Evolutionary conservation across 2,888 invertebrate species (phyloP).

Genomic region (Sympetrum striolatum): DNA sequence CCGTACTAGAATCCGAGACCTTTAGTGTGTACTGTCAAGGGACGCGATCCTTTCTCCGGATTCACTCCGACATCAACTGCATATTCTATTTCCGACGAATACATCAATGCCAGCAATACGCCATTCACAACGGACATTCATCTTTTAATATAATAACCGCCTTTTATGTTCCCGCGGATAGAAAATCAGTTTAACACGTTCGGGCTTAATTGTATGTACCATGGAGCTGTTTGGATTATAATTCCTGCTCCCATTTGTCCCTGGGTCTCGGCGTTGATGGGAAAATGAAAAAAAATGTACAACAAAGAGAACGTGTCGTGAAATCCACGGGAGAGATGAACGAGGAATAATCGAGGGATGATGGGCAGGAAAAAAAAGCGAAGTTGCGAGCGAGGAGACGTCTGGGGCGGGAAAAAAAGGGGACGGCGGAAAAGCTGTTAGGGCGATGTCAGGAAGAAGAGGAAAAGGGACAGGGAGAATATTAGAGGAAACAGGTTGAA

Average conservation of each 20-base stretch:
- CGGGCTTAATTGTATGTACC: neutral
- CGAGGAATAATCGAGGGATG: neutral
- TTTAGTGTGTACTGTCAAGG: too few relatives aligned
- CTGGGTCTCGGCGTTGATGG: neutral
- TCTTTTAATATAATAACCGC: too few relatives aligned
- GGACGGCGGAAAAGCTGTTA: neutral
- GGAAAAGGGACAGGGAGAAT: neutral
- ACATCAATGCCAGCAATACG: too few relatives aligned
- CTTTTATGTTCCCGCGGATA: neutral
- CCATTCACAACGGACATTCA: too few relatives aligned
- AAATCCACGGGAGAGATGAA: neutral
- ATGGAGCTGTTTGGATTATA: neutral
- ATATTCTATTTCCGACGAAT: too few relatives aligned
- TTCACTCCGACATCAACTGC: too few relatives aligned
- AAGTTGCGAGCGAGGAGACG: neutral
- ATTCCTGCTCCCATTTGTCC: neutral
- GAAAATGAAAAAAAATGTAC: neutral
- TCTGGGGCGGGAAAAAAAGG: neutral
- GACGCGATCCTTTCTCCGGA: too few relatives aligned
- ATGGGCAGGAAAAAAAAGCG: neutral
- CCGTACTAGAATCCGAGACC: too few relatives aligned
- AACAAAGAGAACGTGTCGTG: neutral
- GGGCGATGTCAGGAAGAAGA: neutral
- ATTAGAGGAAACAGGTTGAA: neutral
- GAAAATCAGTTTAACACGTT: neutral